Percentiles rank a stretch among this genome's conserved stretches.
Conservation (phyloP, 2,113 vertebrate species). For the Taxidea taxus region DNA sequence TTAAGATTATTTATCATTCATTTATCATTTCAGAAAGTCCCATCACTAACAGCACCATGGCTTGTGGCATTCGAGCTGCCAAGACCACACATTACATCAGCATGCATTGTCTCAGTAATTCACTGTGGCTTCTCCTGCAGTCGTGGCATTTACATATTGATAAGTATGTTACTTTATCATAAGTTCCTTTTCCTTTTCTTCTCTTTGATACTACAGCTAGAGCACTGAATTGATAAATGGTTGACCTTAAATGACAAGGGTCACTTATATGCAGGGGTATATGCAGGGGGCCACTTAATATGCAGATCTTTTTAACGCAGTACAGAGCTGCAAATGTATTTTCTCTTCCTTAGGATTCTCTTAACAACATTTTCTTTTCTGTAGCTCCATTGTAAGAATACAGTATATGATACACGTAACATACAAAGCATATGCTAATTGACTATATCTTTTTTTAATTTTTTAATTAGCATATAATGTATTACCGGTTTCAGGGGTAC, state of each 20-base stretch:
- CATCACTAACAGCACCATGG: neutral
- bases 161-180: neutral
- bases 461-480: no score
- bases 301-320: neutral
- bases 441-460: neutral
- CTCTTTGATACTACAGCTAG: neutral
- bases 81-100: neutral
- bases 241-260: neutral
- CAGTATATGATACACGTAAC: neutral
- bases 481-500: no score
- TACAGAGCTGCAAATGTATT: neutral
- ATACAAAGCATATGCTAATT: neutral
- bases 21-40: neutral
- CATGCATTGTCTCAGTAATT: neutral
- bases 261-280: neutral
- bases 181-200: neutral
- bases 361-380: neutral
- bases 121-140: neutral
- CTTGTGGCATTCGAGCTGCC: neutral
- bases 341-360: neutral
- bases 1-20: neutral
- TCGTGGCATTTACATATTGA: neutral
- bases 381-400: neutral
- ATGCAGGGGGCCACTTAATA: neutral
- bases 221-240: neutral